These are phyloP conservation scores for Tringa solitaria DNA, from an alignment of 2,113 vertebrate species.

Conservation along the genomic window DNA sequence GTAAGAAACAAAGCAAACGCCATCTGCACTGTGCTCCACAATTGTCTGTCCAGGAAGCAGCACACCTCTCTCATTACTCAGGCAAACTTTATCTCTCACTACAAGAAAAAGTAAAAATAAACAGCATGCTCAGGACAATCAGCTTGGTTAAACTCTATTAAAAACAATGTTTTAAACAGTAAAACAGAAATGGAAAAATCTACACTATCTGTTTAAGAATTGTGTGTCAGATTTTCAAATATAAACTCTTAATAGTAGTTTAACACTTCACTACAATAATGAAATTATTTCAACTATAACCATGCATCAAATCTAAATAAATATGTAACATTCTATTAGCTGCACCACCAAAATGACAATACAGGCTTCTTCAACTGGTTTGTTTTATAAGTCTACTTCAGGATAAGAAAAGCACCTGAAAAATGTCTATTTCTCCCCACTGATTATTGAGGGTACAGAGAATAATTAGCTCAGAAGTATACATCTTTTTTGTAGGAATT, in stretches of 20 bases:
- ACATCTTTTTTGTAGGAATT: background rate
- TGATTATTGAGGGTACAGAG: background rate
- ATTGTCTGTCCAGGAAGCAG: conserved; percentile 90
- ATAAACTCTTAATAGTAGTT: background rate
- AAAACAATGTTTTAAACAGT: background rate
- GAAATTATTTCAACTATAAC: background rate
- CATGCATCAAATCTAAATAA: background rate
- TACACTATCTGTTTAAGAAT: background rate
- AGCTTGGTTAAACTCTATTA: background rate
- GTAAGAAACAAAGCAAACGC: conserved; percentile 81
- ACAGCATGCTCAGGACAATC: background rate
- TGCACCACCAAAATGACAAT: background rate
- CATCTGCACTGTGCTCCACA: conserved; percentile 81
- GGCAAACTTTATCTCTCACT: conserved; percentile 91
- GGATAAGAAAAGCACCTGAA: background rate
- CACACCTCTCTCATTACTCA: conserved; percentile 83
- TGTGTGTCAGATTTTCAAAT: background rate
- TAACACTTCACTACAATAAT: background rate
- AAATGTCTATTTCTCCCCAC: background rate
- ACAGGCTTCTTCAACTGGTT: background rate
- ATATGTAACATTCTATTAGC: background rate
- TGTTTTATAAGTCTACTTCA: background rate
- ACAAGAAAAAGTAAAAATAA: conserved; percentile 14
- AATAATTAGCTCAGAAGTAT: background rate
- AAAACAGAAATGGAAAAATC: background rate